Evolutionary conservation across 2,797 vertebrate genomes (phyloP).

Genomic region (Toxotes lorentzi): DNA sequence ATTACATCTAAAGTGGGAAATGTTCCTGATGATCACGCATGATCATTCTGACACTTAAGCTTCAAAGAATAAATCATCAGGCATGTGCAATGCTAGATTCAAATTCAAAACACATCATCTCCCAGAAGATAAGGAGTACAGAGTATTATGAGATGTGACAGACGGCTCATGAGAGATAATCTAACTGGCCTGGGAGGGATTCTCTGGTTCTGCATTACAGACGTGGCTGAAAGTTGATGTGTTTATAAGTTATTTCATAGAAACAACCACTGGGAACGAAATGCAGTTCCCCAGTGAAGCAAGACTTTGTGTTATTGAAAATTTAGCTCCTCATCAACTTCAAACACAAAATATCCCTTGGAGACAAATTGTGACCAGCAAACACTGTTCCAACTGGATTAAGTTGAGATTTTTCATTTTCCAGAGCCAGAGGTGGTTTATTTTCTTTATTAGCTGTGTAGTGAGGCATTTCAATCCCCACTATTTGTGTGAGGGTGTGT

Average conservation of each 20-base stretch:
- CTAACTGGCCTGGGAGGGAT: constrained; percentile 16
- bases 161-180: constrained; percentile 38
- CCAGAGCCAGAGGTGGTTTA: constrained; percentile 50
- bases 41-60: not conserved
- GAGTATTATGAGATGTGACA: constrained; percentile 25
- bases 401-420: constrained; percentile 54
- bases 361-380: constrained; percentile 48
- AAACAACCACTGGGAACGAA: constrained; percentile 32
- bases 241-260: constrained; percentile 43
- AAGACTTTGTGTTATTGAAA: constrained; percentile 37
- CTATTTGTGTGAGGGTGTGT: constrained; percentile 43
- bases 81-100: not conserved
- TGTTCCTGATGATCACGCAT: constrained; percentile 18
- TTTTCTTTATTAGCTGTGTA: constrained; percentile 54
- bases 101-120: constrained; percentile 8
- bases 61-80: constrained; percentile 19
- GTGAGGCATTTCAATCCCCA: constrained; percentile 39
- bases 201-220: constrained; percentile 21
- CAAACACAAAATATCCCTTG: constrained; percentile 37
- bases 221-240: constrained; percentile 25
- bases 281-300: constrained; percentile 28
- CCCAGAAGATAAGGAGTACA: not conserved
- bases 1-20: constrained; percentile 19
- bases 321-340: constrained; percentile 37
- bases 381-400: constrained; percentile 44